phyloP scores from a whole-genome alignment of 2,888 invertebrate genomes.

The Cheilosia soror region DNA sequence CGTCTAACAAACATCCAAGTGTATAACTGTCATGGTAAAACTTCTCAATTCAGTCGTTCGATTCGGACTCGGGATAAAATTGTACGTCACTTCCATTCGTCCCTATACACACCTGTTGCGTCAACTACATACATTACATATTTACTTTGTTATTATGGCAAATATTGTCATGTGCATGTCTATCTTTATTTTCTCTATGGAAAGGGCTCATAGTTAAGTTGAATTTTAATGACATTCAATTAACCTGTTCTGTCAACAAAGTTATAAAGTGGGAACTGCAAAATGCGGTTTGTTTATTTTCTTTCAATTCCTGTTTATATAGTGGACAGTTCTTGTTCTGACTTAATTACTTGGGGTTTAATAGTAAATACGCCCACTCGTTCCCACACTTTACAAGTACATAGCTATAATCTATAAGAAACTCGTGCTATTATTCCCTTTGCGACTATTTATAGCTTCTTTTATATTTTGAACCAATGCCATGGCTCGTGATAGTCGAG shows the following conservation, averaged over 20 bases:
- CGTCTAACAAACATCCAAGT: no score
- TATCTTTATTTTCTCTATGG: neutral
- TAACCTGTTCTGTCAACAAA: neutral
- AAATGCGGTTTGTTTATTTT: neutral
- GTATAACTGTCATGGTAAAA: no score
- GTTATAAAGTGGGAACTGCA: neutral
- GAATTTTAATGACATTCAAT: neutral
- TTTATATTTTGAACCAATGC: conserved; percentile 46
- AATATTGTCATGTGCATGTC: neutral
- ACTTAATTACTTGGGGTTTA: neutral
- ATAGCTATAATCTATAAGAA: neutral
- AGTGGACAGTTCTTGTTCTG: neutral
- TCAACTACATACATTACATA: no score
- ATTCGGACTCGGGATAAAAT: no score
- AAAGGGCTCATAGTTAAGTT: neutral
- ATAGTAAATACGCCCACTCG: neutral
- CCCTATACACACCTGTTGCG: no score
- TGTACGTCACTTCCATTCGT: no score
- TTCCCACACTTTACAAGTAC: neutral
- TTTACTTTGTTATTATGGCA: no score
- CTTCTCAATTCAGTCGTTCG: no score
- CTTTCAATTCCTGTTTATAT: neutral
- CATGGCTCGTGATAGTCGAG: conserved; percentile 26
- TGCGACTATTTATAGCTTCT: conserved; percentile 28
- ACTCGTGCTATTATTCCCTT: conserved; percentile 5